Evolutionary conservation across 2,797 vertebrate genomes (phyloP).

Genomic region (Garrulus glandarius): DNA sequence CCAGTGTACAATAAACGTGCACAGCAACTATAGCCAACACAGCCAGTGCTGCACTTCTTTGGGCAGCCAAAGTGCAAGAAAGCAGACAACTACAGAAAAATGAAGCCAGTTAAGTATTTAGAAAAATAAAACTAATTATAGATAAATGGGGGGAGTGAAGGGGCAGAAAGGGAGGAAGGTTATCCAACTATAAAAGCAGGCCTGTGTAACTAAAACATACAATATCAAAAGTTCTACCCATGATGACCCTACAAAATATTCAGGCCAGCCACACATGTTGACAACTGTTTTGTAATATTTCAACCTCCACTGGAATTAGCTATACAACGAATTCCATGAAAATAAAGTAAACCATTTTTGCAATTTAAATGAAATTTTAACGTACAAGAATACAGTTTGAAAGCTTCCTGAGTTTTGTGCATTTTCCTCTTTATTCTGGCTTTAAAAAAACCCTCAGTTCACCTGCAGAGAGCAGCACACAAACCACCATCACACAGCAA

Average conservation of each 20-base stretch:
- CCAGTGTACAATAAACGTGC: accelerated
- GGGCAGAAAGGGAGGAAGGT: neutral
- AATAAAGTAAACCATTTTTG: neutral
- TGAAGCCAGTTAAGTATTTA: neutral
- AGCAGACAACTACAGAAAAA: neutral
- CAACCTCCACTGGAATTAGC: neutral
- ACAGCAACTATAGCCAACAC: neutral
- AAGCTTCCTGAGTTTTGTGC: neutral
- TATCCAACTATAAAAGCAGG: neutral
- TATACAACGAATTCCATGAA: neutral
- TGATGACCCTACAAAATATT: neutral
- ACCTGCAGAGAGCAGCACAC: neutral
- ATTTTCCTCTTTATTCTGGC: neutral
- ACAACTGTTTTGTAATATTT: neutral
- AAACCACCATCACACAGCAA: neutral
- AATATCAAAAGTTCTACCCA: neutral
- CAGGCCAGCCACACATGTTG: neutral
- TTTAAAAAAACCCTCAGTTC: neutral
- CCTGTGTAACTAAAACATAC: neutral
- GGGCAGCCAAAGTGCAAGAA: neutral
- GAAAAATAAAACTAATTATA: neutral
- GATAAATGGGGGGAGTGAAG: neutral
- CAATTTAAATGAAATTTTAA: neutral
- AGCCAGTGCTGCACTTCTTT: neutral
- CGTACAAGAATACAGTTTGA: neutral